phyloP scores from a whole-genome alignment of 2,113 vertebrate species.

The Mystacornis crossleyi region DNA sequence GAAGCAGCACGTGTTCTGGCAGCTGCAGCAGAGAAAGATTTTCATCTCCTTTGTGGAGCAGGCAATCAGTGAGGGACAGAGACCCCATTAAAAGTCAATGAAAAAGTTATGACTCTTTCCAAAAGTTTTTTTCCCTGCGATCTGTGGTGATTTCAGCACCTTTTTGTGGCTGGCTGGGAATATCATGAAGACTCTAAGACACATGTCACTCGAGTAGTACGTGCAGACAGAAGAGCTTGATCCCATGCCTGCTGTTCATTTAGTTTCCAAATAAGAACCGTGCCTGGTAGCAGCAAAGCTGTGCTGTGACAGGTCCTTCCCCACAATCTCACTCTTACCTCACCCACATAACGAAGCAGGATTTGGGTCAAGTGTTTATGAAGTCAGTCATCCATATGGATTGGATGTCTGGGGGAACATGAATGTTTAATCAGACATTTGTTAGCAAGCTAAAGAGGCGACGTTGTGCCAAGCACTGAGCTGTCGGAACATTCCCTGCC shows the following conservation, averaged over 20 bases:
- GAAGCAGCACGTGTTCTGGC: not conserved
- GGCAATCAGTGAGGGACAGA: not conserved
- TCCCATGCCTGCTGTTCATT: not conserved
- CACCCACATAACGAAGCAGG: not conserved
- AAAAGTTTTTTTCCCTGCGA: not conserved
- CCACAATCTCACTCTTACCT: not conserved
- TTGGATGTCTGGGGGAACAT: not conserved
- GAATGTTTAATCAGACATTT: conserved; percentile 40
- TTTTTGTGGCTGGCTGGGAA: not conserved
- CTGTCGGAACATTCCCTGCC: conserved; percentile 16
- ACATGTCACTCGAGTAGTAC: accelerated
- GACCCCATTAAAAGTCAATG: not conserved
- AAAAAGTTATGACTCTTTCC: not conserved
- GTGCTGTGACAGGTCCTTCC: not conserved
- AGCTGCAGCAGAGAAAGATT: not conserved
- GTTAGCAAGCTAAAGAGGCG: conserved; percentile 29
- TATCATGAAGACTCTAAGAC: no score
- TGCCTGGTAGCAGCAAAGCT: not conserved
- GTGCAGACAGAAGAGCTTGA: not conserved
- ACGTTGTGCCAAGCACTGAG: not conserved
- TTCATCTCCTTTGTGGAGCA: not conserved
- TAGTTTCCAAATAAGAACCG: not conserved
- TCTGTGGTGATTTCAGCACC: not conserved
- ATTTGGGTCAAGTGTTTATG: not conserved
- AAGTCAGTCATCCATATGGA: not conserved